These are phyloP conservation scores for Epizoanthus scotinus DNA, from an alignment of 92 coral and sea anemone species.

Conservation along the genomic window DNA sequence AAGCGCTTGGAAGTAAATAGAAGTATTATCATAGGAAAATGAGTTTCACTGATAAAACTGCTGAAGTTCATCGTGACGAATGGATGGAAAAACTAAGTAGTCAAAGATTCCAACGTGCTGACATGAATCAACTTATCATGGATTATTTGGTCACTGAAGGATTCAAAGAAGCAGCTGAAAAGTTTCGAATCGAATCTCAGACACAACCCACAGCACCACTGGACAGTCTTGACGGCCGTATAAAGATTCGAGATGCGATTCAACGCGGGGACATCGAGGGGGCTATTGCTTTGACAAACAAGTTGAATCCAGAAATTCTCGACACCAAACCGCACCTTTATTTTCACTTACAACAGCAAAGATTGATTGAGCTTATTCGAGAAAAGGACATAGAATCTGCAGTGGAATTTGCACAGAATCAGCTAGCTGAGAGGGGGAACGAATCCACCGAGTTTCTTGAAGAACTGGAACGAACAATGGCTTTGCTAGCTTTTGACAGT, in stretches of 20 bases:
- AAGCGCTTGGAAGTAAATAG: background rate
- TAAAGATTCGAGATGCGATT: slow-evolving; percentile 94
- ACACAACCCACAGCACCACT: slow-evolving; percentile 90
- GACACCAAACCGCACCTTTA: slow-evolving; percentile 87
- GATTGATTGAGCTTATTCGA: slow-evolving; percentile 92
- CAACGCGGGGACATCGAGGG: slow-evolving; percentile 93
- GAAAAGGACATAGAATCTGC: slow-evolving; percentile 95
- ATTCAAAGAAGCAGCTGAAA: slow-evolving; percentile 98
- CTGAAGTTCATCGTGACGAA: slow-evolving; percentile 89
- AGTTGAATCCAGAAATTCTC: slow-evolving; percentile 93
- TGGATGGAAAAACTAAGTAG: slow-evolving; percentile 90
- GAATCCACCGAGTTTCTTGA: slow-evolving; percentile 93
- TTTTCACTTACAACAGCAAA: slow-evolving; percentile 96
- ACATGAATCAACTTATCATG: slow-evolving; percentile 96
- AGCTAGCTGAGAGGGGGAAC: slow-evolving; percentile 94
- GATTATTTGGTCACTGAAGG: slow-evolving; percentile 99
- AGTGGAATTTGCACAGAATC: slow-evolving; percentile 98
- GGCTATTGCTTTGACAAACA: slow-evolving; percentile 92
- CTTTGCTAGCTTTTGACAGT: slow-evolving; percentile 92
- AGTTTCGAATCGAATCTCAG: slow-evolving; percentile 94
- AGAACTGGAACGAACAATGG: slow-evolving; percentile 98
- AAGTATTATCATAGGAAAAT: slow-evolving; percentile 50
- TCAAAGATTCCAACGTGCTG: slow-evolving; percentile 88
- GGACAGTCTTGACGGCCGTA: slow-evolving; percentile 91
- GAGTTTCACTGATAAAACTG: slow-evolving; percentile 90